Evolutionary conservation across 2,113 vertebrate species (phyloP).

Genomic region (Pogona vitticeps): DNA sequence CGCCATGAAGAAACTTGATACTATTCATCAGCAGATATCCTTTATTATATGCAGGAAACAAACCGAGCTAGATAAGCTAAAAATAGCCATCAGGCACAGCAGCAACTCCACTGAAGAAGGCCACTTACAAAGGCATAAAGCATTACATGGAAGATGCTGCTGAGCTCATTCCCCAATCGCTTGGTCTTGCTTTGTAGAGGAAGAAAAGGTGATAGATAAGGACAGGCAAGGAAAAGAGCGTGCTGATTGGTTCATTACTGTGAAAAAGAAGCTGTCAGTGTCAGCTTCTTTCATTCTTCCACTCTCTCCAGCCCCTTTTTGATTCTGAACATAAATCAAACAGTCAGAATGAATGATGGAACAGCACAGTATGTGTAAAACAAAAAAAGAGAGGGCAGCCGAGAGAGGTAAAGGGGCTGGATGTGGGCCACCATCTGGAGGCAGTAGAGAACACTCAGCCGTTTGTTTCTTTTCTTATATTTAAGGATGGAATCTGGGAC

Average conservation of each 20-base stretch:
- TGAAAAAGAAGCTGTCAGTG: constrained; percentile 67
- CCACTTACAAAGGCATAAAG: neutral
- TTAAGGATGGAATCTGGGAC: constrained; percentile 42
- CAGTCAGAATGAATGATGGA: constrained; percentile 56
- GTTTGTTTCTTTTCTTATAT: constrained; percentile 62
- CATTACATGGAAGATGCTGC: constrained; percentile 22
- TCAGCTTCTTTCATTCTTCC: constrained; percentile 64
- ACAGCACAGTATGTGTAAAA: constrained; percentile 35
- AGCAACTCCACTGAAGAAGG: neutral
- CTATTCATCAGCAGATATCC: constrained; percentile 35
- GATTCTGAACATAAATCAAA: constrained; percentile 64
- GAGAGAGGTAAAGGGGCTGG: constrained; percentile 37
- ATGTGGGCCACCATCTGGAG: constrained; percentile 68
- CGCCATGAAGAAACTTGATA: constrained; percentile 1
- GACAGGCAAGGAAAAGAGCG: constrained; percentile 29
- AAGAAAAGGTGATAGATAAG: constrained; percentile 29
- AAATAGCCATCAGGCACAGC: constrained; percentile 32
- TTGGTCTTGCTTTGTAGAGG: neutral
- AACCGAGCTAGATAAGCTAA: constrained; percentile 7
- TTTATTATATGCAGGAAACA: constrained; percentile 4
- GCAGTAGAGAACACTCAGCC: constrained; percentile 72
- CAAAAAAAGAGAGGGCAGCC: constrained; percentile 56
- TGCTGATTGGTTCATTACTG: constrained; percentile 61
- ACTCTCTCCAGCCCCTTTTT: constrained; percentile 32
- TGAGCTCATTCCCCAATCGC: neutral